phyloP scores from a whole-genome alignment of 1,140 invertebrate species.

The Apis florea region DNA sequence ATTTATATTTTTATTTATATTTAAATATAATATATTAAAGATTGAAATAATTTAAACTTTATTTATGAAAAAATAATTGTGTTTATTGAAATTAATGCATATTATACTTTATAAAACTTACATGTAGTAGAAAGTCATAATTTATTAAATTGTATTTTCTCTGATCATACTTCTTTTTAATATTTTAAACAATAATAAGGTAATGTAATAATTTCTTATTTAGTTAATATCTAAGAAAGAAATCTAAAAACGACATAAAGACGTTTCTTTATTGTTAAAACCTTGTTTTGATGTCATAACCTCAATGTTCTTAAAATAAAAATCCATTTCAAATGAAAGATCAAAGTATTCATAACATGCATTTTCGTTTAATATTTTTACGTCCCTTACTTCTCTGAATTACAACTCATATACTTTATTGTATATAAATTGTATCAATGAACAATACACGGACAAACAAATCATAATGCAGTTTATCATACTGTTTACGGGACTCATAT shows the following conservation, averaged over 20 bases:
- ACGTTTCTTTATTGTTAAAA: conserved; percentile 33
- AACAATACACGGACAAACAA: conserved; percentile 21
- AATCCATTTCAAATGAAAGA: conserved; percentile 24
- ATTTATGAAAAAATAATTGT: neutral
- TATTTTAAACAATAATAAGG: conserved; percentile 5
- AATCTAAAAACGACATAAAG: conserved; percentile 20
- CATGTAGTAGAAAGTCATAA: conserved; percentile 40
- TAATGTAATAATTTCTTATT: conserved; percentile 5
- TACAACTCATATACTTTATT: neutral
- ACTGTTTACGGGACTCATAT: conserved; percentile 36
- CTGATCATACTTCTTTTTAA: conserved; percentile 19
- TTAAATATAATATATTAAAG: neutral
- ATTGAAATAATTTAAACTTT: neutral
- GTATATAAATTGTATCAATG: neutral
- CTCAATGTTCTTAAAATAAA: conserved; percentile 48
- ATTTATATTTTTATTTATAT: neutral
- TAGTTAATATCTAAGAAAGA: conserved; percentile 19
- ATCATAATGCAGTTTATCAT: conserved; percentile 38
- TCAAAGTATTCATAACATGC: conserved; percentile 21
- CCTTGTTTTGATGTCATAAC: conserved; percentile 51
- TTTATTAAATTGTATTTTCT: conserved; percentile 34
- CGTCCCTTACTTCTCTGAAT: conserved; percentile 28
- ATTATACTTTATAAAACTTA: conserved; percentile 30
- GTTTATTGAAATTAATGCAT: neutral
- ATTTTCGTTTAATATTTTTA: conserved; percentile 35